Evolutionary conservation across 2,888 invertebrate genomes (phyloP).

Genomic region (Lathronympha strigana): DNA sequence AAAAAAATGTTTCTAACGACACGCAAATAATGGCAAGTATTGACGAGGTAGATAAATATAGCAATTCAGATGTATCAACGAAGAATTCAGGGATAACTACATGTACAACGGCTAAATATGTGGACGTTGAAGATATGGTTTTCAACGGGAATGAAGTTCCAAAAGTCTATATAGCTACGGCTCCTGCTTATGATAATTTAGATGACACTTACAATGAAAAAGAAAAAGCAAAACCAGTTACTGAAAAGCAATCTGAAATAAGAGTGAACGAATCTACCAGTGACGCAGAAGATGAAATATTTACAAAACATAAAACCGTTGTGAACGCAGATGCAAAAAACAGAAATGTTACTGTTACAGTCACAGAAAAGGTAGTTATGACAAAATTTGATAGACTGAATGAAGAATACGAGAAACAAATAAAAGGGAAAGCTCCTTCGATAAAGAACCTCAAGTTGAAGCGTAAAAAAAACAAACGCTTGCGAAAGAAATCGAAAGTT

Average conservation of each 20-base stretch:
- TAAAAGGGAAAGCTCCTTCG: constrained; percentile 5
- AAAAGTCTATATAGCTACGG: constrained; percentile 37
- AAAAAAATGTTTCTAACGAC: not conserved
- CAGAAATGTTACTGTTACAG: not conserved
- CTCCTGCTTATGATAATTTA: constrained; percentile 15
- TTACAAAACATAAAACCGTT: not conserved
- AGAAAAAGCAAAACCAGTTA: constrained; percentile 45
- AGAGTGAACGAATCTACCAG: not conserved
- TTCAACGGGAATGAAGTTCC: constrained; percentile 9
- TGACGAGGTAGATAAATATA: not conserved
- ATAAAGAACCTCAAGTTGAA: not conserved
- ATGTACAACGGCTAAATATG: constrained; percentile 18
- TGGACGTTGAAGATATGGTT: constrained; percentile 23
- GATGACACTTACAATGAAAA: constrained; percentile 12
- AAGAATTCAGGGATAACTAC: not conserved
- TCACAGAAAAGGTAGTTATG: not conserved
- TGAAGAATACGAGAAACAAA: constrained; percentile 55
- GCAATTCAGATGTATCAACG: not conserved
- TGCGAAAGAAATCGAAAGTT: not conserved
- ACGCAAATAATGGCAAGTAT: not conserved
- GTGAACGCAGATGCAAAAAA: not conserved
- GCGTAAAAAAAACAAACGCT: constrained; percentile 10
- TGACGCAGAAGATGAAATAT: not conserved
- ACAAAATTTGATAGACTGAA: constrained; percentile 52
- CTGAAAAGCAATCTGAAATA: not conserved